phyloP scores from a whole-genome alignment of 2,113 vertebrate genomes.

The Pithys albifrons region DNA sequence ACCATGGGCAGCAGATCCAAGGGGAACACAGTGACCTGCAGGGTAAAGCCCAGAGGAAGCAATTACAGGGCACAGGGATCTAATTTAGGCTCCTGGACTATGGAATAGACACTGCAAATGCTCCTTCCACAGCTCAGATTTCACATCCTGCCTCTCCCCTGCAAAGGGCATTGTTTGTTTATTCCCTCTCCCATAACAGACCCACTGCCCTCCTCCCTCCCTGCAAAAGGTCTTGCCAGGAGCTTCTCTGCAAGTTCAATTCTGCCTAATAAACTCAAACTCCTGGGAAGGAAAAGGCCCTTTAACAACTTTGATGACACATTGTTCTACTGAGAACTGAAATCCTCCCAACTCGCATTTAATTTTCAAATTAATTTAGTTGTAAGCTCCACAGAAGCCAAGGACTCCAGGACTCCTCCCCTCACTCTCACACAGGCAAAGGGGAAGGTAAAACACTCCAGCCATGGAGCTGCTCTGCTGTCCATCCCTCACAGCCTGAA shows the following conservation, averaged over 20 bases:
- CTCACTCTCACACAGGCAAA: background rate
- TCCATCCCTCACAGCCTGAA: background rate
- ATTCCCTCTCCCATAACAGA: background rate
- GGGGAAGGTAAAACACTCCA: background rate
- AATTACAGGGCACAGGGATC: background rate
- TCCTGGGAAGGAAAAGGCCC: background rate
- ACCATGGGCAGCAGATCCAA: background rate
- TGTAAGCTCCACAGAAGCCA: background rate
- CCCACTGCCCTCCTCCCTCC: background rate
- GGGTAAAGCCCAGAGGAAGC: slow-evolving; percentile 1
- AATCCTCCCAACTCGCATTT: background rate
- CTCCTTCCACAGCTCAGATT: background rate
- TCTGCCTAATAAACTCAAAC: background rate
- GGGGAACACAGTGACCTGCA: background rate
- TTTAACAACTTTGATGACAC: background rate
- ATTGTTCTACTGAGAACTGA: background rate
- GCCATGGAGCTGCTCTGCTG: background rate
- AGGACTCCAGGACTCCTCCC: background rate
- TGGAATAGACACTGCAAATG: background rate
- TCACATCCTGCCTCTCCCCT: background rate
- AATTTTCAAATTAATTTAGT: background rate
- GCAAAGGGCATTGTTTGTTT: slow-evolving; percentile 24
- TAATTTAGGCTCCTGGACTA: background rate
- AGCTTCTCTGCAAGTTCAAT: background rate
- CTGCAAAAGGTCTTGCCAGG: background rate